Base-by-base conservation (phyloP, 2,888 invertebrate species). In the Lagria hirta region DNA sequence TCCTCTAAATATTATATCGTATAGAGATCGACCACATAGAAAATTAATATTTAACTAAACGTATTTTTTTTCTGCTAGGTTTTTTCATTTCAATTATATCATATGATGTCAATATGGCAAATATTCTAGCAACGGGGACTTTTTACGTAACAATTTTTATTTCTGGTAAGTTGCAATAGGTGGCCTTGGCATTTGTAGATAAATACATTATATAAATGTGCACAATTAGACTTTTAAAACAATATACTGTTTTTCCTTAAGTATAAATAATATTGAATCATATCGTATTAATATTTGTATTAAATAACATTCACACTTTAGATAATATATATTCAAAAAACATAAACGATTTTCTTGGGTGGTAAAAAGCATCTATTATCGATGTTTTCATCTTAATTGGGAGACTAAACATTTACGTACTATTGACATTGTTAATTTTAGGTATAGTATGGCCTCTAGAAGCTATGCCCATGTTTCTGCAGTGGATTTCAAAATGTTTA, bases 71-170 rank as follows among this genome's bases (percentile, higher is more conserved):
- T n/a, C n/a, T n/a, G n/a, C n/a, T 54, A 82, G 83, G 93, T 21
- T 85, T 94, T 63, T 77, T 90, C 21, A 83, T 93, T 32, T 91
- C 93, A 0, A 81, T 89, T 0, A 73, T 86, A 52, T 88, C 88
- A 61, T 78, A 81, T 12, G 84, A 86, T 16, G 89, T 91, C 57
- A 83, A 83, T 0, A 77, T 86, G 59, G 86, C 92, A 0, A 89
- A 92, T 75, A 91, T 90, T 66, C 78, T 88, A 6, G 81, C 91
- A 0, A 83, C 92, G 0, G 94, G 94, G 7, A 88, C 87, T 50
- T 93, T 94, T 65, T 94, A 93, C 64, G 93, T 94, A 0, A 84
- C 91, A 77, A 81, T 94, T 50, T 73, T 95, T 49, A 73, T 92
- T 3, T 88, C 90, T 66, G 93, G 93, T 91, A 69, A 75, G 81